Evolutionary conservation across 2,797 vertebrate species (phyloP), one percentile per base, ranked within the genome.

Genomic region (Paguma larvata): DNA sequence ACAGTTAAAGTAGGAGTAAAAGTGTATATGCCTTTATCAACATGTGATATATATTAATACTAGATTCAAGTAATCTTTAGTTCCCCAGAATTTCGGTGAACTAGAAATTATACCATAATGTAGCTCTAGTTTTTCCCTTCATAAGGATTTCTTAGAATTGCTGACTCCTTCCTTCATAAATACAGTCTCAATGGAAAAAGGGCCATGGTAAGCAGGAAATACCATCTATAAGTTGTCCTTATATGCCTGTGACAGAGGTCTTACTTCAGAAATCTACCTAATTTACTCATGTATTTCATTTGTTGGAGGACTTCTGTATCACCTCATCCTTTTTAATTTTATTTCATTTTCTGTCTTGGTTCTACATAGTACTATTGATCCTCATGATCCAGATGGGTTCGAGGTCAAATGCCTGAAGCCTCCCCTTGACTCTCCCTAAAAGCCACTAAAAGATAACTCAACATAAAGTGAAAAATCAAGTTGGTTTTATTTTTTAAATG

Each of bases 381-480:
- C 53, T 95, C 73, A 85, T 97, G 89, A 97, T 97, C 73, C 41
- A 92, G 67, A 91, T 90, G 95, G 72, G 72, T 70, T 97, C 82
- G 68, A 97, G 90, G 79, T 63, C 63, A 97, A 94, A 97, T 3
- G 89, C 84, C 41, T 94, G 78, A 6, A 41, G 79, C 10, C 34
- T 84, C 41, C 46, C 77, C 93, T 80, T 95, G 59, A n/a, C 5
- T 97, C 70, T 93, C 68, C 77, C 85, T 83, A 94, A 8, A 79
- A 97, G 32, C 56, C 82, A 38, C 51, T 93, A 93, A 88, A 96
- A 97, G 72, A 93, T 73, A 95, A 75, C 97, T 97, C 72, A 97
- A 38, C 38, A 0, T 0, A 84, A 88, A 62, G 23, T 46, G 62
- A 97, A 96, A 95, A 84, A 56, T 80, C 16, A 25, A 73, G 34